Evolutionary conservation across 2,113 vertebrate genomes (phyloP).

Genomic region (Cranoglanis bouderius): DNA sequence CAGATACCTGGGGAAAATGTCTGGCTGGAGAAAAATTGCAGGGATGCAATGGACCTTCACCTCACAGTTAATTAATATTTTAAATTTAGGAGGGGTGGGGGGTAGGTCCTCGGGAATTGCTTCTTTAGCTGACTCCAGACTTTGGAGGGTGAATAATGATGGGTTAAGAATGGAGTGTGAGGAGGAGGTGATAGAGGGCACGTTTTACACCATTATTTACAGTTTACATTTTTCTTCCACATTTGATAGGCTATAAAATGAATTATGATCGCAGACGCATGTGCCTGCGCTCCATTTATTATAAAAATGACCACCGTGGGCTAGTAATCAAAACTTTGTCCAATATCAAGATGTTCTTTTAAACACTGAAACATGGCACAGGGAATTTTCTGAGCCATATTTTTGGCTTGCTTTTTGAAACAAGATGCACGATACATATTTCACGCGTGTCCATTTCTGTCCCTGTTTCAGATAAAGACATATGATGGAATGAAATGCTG

Average conservation of each 20-base stretch:
- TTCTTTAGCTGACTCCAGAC: conserved; percentile 55
- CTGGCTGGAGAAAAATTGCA: conserved; percentile 30
- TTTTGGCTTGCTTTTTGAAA: background rate
- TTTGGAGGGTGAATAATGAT: conserved; percentile 51
- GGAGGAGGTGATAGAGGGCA: conserved; percentile 12
- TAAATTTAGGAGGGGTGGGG: conserved; percentile 33
- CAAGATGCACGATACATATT: conserved; percentile 15
- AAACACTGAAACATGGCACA: conserved; percentile 8
- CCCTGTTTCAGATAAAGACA: conserved; percentile 14
- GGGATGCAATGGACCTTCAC: conserved; percentile 35
- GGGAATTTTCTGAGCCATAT: background rate
- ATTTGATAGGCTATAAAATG: conserved; percentile 15
- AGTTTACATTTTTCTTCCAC: conserved; percentile 26
- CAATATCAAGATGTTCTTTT: background rate
- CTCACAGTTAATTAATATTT: conserved; percentile 59
- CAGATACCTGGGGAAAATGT: conserved; percentile 46
- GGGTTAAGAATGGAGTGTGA: conserved; percentile 4
- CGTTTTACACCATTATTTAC: conserved; percentile 34
- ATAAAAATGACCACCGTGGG: background rate
- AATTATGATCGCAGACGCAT: conserved; percentile 9
- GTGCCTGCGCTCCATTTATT: conserved; percentile 26
- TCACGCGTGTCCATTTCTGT: background rate
- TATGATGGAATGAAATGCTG: background rate
- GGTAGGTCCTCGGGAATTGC: conserved; percentile 35
- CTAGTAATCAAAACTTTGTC: background rate